phyloP scores from a whole-genome alignment of 2,888 invertebrate genomes.

The Coleophora flavipennella region DNA sequence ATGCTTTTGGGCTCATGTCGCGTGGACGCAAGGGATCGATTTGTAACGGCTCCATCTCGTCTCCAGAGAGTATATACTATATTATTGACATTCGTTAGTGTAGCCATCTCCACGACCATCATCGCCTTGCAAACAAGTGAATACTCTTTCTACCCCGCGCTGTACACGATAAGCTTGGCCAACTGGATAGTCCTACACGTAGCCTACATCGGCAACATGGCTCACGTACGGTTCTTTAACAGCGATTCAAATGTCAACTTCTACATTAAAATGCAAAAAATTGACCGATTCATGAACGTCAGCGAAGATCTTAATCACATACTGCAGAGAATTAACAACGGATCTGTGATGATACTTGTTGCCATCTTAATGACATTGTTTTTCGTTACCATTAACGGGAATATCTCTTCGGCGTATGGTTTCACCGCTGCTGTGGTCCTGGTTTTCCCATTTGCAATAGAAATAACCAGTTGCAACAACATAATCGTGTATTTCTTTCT shows the following conservation, averaged over 20 bases:
- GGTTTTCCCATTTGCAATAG: conserved; percentile 27
- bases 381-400: conserved; percentile 8
- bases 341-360: conserved; percentile 14
- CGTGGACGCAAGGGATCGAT: conserved; percentile 31
- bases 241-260: conserved; percentile 31
- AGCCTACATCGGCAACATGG: conserved; percentile 21
- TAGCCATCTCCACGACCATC: neutral
- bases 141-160: conserved; percentile 8
- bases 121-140: neutral
- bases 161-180: conserved; percentile 17
- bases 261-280: conserved; percentile 36
- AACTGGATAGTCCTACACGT: conserved; percentile 15
- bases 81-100: neutral
- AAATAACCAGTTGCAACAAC: conserved; percentile 32
- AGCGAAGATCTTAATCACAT: conserved; percentile 23
- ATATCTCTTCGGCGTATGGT: conserved; percentile 2
- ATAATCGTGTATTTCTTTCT: conserved; percentile 30
- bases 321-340: conserved; percentile 18
- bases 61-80: conserved; percentile 34
- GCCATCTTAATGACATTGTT: conserved; percentile 13
- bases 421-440: conserved; percentile 11
- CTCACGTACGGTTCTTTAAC: conserved; percentile 38
- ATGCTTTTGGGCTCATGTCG: conserved; percentile 33
- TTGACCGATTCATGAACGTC: conserved; percentile 39
- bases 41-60: conserved; percentile 31